phyloP scores from a whole-genome alignment of 1,140 invertebrate genomes.

The Megalopta genalis region DNA sequence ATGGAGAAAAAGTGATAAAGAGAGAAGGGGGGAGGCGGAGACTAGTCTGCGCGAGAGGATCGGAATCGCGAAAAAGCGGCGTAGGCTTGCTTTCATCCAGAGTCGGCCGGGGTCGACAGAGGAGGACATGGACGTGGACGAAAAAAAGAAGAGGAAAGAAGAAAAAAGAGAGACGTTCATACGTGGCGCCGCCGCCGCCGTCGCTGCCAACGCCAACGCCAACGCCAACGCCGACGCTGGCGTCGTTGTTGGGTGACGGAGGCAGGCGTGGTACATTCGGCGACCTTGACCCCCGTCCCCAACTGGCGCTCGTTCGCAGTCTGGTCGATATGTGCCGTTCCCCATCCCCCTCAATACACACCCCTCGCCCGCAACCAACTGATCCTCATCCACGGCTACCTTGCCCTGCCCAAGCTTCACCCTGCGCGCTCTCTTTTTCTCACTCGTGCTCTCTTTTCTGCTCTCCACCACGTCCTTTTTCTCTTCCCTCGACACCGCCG shows the following conservation, averaged over 20 bases:
- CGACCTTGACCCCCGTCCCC: slow-evolving; percentile 78
- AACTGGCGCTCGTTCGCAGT: slow-evolving; percentile 71
- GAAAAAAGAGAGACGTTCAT: slow-evolving; percentile 11
- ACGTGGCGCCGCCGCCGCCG: slow-evolving; percentile 34
- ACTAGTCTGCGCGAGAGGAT: no score
- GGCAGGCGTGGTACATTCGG: slow-evolving; percentile 75
- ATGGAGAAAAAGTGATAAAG: no score
- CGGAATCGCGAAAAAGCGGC: slow-evolving; percentile 2
- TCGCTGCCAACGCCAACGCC: not conserved
- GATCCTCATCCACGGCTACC: slow-evolving; percentile 32
- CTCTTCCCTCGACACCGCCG: slow-evolving; percentile 10
- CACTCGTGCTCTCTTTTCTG: not conserved
- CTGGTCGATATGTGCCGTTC: slow-evolving; percentile 75
- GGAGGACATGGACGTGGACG: not conserved
- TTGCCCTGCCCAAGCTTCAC: slow-evolving; percentile 27
- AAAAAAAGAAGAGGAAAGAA: no score
- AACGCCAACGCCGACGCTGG: not conserved
- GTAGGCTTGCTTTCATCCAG: slow-evolving; percentile 14
- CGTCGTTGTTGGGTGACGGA: slow-evolving; percentile 39
- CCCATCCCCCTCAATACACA: slow-evolving; percentile 53
- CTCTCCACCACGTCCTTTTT: not conserved
- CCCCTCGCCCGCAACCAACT: slow-evolving; percentile 30
- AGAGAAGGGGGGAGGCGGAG: no score
- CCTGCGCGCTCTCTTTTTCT: not conserved
- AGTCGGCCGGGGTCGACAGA: not conserved